Conservation (phyloP, 2,113 vertebrate species). For the Geococcyx californianus region DNA sequence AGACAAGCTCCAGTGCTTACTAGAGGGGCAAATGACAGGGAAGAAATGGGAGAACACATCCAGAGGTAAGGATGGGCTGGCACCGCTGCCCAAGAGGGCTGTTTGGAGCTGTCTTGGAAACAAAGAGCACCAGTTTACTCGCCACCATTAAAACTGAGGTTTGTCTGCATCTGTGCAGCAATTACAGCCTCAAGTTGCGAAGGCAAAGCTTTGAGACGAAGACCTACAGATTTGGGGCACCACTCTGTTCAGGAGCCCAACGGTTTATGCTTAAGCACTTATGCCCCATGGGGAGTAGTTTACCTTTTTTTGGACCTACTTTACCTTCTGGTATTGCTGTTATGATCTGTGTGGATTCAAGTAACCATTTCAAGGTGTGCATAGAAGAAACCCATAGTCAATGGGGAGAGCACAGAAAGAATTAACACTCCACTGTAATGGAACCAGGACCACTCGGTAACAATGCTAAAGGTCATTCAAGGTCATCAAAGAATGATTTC, state of each 20-base stretch:
- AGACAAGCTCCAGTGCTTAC: not conserved
- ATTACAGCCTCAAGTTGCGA: not conserved
- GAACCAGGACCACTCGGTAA: not conserved
- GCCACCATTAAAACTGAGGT: not conserved
- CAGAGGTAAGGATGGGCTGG: not conserved
- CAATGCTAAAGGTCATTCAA: not conserved
- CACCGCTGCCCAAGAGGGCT: not conserved
- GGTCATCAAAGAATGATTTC: not conserved
- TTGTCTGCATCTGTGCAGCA: not conserved
- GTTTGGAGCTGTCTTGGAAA: not conserved
- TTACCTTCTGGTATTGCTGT: not conserved
- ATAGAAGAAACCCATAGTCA: not conserved
- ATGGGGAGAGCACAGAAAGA: not conserved
- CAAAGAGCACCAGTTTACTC: not conserved
- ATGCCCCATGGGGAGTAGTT: not conserved
- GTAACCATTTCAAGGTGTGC: not conserved
- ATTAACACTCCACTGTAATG: not conserved
- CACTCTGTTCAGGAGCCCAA: not conserved
- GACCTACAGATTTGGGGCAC: not conserved
- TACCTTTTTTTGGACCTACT: not conserved
- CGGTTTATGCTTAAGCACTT: not conserved
- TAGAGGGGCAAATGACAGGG: rapidly evolving
- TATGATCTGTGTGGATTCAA: not conserved
- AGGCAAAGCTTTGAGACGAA: not conserved
- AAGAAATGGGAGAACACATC: not conserved